phyloP scores from a whole-genome alignment of 2,797 vertebrate genomes.

The Vespertilio murinus region DNA sequence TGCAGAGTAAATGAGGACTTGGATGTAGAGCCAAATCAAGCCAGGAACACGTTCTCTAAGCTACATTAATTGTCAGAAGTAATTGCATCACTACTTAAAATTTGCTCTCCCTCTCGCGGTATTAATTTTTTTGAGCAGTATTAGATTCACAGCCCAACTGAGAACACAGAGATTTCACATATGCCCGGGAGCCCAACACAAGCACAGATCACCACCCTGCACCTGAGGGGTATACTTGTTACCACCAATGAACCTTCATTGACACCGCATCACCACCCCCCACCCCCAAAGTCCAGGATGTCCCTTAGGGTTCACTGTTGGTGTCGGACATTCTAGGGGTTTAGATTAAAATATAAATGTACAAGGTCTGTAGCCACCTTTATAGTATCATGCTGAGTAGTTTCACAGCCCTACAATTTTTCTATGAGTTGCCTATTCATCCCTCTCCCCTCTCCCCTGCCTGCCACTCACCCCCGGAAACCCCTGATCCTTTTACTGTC shows the following conservation, averaged over 20 bases:
- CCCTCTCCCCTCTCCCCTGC: background rate
- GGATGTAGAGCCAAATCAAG: background rate
- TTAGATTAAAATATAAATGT: background rate
- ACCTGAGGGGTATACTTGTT: background rate
- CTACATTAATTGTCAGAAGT: background rate
- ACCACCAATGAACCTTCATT: too few species aligned
- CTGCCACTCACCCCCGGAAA: background rate
- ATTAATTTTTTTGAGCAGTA: background rate
- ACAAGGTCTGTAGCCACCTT: background rate
- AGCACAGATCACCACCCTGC: background rate
- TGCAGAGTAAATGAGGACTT: background rate
- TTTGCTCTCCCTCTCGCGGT: background rate
- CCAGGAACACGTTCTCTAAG: background rate
- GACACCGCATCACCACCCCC: background rate
- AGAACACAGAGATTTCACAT: background rate
- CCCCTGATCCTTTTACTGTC: background rate
- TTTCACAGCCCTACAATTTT: background rate
- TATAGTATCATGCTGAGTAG: background rate
- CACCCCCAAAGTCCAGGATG: too few species aligned
- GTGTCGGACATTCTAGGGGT: background rate
- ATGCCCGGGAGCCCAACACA: background rate
- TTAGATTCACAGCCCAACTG: background rate
- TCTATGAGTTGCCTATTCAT: background rate
- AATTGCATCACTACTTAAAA: background rate
- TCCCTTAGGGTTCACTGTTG: background rate